Conservation (phyloP, 2,797 vertebrate species). For the Sparidentex hasta region DNA sequence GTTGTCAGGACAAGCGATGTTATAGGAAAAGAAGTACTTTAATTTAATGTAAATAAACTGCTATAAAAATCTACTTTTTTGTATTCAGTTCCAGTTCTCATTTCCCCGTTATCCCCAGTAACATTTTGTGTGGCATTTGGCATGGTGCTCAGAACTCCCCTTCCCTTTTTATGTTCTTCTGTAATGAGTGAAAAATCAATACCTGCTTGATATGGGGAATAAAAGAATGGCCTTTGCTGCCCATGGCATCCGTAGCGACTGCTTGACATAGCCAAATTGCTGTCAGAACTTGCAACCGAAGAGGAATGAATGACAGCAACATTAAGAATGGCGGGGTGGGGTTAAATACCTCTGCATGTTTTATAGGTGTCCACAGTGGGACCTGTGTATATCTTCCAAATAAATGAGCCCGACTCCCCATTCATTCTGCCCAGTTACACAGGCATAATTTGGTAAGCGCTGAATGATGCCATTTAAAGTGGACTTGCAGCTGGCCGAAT, state of each 20-base stretch:
- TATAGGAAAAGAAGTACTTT: slow-evolving; percentile 19
- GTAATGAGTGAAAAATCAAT: slow-evolving; percentile 82
- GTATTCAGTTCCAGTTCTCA: slow-evolving; percentile 17
- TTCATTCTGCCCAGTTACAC: slow-evolving; percentile 47
- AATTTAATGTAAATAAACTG: slow-evolving; percentile 23
- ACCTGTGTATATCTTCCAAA: slow-evolving; percentile 73
- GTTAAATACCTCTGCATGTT: slow-evolving; percentile 76
- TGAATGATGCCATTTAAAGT: slow-evolving; percentile 81
- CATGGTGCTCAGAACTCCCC: slow-evolving; percentile 62
- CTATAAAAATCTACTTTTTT: slow-evolving; percentile 28
- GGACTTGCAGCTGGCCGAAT: slow-evolving; percentile 66
- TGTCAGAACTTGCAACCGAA: slow-evolving; percentile 78
- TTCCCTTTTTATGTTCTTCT: slow-evolving; percentile 75
- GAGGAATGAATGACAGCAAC: slow-evolving; percentile 80
- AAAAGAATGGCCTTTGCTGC: slow-evolving; percentile 76
- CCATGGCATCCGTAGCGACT: slow-evolving; percentile 54
- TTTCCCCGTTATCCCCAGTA: slow-evolving; percentile 45
- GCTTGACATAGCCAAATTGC: slow-evolving; percentile 74
- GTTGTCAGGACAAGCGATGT: background rate
- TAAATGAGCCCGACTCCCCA: slow-evolving; percentile 63
- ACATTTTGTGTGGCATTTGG: slow-evolving; percentile 72
- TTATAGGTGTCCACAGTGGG: slow-evolving; percentile 75
- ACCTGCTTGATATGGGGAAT: slow-evolving; percentile 70
- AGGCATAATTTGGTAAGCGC: slow-evolving; percentile 75
- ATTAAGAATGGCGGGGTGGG: slow-evolving; percentile 69